phyloP scores from a whole-genome alignment of 37 sponge, comb jelly and placozoan genomes.

The Mnemiopsis leidyi region DNA sequence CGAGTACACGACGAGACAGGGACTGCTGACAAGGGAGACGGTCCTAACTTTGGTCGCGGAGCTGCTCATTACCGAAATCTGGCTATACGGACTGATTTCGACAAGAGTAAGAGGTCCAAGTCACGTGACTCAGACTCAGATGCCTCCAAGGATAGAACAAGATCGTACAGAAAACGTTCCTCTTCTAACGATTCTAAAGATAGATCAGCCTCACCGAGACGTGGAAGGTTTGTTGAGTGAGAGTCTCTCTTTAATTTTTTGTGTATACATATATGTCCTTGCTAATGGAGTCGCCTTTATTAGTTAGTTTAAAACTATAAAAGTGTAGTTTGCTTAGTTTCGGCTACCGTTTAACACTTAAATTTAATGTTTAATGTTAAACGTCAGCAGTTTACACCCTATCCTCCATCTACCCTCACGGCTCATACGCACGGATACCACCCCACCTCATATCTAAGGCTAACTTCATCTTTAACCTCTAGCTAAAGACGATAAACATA shows the following conservation, averaged over 20 bases:
- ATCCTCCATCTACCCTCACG: too few relatives aligned
- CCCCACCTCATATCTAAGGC: too few relatives aligned
- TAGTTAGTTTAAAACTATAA: too few relatives aligned
- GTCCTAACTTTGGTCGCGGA: background rate
- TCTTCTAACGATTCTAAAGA: slow-evolving; percentile 52
- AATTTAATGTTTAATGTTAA: too few relatives aligned
- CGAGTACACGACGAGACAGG: background rate
- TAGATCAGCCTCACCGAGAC: background rate
- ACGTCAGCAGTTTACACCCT: too few relatives aligned
- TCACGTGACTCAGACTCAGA: slow-evolving; percentile 13
- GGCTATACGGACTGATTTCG: slow-evolving; percentile 1
- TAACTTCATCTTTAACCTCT: too few relatives aligned
- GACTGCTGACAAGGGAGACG: background rate
- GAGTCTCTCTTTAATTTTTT: background rate
- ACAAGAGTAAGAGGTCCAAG: background rate
- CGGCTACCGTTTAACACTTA: too few relatives aligned
- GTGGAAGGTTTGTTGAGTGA: background rate
- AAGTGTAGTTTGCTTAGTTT: too few relatives aligned
- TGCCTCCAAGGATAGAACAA: background rate
- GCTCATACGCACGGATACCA: too few relatives aligned
- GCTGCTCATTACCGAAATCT: slow-evolving; percentile 25
- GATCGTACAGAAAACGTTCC: background rate
- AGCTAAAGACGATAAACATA: too few relatives aligned
- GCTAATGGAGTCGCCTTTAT: too few relatives aligned
- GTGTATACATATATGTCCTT: too few relatives aligned